Base-by-base conservation (phyloP, 2,113 vertebrate genomes). In the Telmatochromis brichardi region DNA sequence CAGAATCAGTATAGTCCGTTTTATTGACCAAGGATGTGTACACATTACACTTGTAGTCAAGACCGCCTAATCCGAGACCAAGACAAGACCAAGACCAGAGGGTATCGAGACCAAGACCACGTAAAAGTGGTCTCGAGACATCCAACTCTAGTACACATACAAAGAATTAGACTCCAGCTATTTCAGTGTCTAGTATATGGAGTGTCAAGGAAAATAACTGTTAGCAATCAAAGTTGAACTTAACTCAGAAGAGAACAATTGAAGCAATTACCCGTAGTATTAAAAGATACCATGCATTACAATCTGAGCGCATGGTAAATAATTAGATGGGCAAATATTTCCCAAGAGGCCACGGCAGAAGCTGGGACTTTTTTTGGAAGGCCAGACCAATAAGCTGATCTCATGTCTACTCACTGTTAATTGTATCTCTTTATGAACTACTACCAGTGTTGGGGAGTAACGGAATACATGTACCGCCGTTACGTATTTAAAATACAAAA, bases 241-340 rank as follows among this genome's bases (percentile, higher is more conserved):
- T 42, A 15, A 73, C 68, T 73, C 21, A 45, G 68, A 45, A 26
- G 13, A 26, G 21, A 26, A 45, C 13, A 73, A 17, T 17, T 73
- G 40, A 73, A 73, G 68, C 37, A 73, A 0, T 73, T 73, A 7
- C 14, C 40, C 21, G 0, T 76, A 23, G 3, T 11, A 11, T 26
- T 45, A 28, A 76, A 26, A 0, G 68, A 73, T 26, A 26, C 40
- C 14, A 45, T 45, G 40, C 21, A 73, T 73, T 73, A 45, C 23
- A 19, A 19, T 47, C 40, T 47, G 21, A 47, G 1, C 1, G 0
- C 40, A 26, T 11, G 68, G 68, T 45, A 73, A 45, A 1, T 26
- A 26, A 47, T 26, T 73, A 0, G 3, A 73, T 68, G 65, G 37
- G 8, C 37, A 73, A 42, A 26, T 26, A 0, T 45, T 73, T 40